These are phyloP conservation scores for Drosophila mettleri DNA, from an alignment of 2,888 invertebrate genomes.

Conservation along the genomic window DNA sequence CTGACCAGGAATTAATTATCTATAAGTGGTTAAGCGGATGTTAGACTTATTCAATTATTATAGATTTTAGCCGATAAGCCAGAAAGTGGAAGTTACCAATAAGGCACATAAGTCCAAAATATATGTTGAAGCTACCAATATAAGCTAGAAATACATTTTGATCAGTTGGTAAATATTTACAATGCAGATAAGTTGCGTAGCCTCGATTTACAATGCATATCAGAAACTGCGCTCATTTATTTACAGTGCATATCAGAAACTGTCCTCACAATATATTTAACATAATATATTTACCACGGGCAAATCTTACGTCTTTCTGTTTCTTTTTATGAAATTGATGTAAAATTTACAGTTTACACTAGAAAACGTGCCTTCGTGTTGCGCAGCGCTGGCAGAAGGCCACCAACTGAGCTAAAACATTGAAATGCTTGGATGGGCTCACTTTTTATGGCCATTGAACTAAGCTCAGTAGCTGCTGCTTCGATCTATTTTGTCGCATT, in stretches of 20 bases:
- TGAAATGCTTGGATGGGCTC: slow-evolving; percentile 58
- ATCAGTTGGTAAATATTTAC: slow-evolving; percentile 8
- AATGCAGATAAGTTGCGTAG: not conserved
- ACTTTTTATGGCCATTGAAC: slow-evolving; percentile 61
- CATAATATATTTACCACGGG: not conserved
- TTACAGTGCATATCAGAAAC: too few species aligned
- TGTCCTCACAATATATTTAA: not conserved
- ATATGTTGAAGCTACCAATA: not conserved
- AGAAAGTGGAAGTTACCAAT: not conserved
- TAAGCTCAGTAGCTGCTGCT: slow-evolving; percentile 24
- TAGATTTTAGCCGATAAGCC: not conserved
- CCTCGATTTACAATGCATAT: not conserved
- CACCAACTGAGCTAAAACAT: slow-evolving; percentile 22
- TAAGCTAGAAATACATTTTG: not conserved
- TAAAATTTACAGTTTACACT: slow-evolving; percentile 11
- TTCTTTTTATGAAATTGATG: not conserved
- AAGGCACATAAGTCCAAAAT: not conserved
- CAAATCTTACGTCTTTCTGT: not conserved
- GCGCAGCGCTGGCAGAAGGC: slow-evolving; percentile 18
- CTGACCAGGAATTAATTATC: not conserved
- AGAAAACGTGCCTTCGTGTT: slow-evolving; percentile 18
- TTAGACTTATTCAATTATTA: not conserved
- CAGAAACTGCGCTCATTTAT: not conserved
- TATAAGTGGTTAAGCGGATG: too few species aligned
- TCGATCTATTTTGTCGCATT: slow-evolving; percentile 36